Evolutionary conservation across 2,888 invertebrate genomes (phyloP).

Genomic region (Leptarthrus brevirostris): DNA sequence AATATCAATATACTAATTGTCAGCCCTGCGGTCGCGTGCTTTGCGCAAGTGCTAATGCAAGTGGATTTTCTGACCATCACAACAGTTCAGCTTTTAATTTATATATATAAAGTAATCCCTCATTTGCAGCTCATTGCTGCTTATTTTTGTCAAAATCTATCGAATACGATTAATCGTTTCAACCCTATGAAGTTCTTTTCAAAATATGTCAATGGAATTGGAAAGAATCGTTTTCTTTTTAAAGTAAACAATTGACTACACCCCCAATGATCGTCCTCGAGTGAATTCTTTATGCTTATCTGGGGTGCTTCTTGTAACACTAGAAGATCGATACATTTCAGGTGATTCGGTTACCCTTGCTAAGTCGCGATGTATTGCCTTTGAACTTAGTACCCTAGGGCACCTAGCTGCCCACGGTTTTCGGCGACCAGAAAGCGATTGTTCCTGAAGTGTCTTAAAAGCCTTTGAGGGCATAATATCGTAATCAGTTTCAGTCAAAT

Average conservation of each 20-base stretch:
- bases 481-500: slow-evolving; percentile 59
- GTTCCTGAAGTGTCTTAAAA: slow-evolving; percentile 70
- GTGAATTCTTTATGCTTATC: slow-evolving; percentile 55
- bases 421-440: slow-evolving; percentile 63
- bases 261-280: slow-evolving; percentile 62
- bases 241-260: slow-evolving; percentile 57
- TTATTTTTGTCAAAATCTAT: no score
- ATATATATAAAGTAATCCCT: no score
- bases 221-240: no score
- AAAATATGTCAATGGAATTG: no score
- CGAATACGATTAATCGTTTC: no score
- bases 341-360: slow-evolving; percentile 67
- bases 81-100: no score
- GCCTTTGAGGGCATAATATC: slow-evolving; percentile 72
- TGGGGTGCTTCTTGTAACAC: slow-evolving; percentile 43
- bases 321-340: slow-evolving; percentile 56
- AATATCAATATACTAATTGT: no score
- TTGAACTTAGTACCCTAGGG: slow-evolving; percentile 73
- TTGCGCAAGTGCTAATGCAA: no score
- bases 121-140: no score
- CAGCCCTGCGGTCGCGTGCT: no score
- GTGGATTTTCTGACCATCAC: no score
- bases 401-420: slow-evolving; percentile 72
- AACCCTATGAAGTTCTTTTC: no score
- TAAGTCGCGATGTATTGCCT: slow-evolving; percentile 70